phyloP scores from a whole-genome alignment of 1,140 invertebrate species.

The Dreissena polymorpha region DNA sequence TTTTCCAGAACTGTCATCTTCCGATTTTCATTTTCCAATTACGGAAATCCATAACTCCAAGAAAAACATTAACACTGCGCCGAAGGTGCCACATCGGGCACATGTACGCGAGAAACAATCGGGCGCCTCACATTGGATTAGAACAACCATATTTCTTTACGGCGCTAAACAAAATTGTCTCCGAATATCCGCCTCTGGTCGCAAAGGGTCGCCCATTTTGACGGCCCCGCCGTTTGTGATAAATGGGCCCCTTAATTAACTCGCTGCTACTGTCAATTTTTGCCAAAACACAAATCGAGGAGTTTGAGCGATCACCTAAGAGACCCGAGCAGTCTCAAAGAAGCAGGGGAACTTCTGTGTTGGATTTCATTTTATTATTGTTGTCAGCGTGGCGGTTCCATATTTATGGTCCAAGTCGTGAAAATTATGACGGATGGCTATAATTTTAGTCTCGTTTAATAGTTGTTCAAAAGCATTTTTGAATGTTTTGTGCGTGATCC shows the following conservation, averaged over 20 bases:
- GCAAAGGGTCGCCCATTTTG: constrained; percentile 40
- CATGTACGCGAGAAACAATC: constrained; percentile 19
- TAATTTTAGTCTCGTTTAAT: constrained; percentile 46
- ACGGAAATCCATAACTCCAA: neutral
- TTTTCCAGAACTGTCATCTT: neutral
- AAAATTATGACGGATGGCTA: constrained; percentile 55
- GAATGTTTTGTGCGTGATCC: no score
- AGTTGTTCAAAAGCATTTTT: constrained; percentile 29
- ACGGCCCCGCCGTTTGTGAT: constrained; percentile 44
- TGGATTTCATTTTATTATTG: constrained; percentile 46
- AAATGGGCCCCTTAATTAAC: constrained; percentile 58
- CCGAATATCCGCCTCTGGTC: constrained; percentile 40
- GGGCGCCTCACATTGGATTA: constrained; percentile 44
- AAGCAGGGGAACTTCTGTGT: neutral
- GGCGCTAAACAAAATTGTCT: constrained; percentile 52
- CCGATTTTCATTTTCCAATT: constrained; percentile 4
- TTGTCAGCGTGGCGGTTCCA: constrained; percentile 24
- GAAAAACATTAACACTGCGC: constrained; percentile 24
- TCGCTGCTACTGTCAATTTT: constrained; percentile 50
- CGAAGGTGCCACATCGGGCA: neutral
- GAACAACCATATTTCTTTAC: constrained; percentile 55
- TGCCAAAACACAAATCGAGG: constrained; percentile 54
- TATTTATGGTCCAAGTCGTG: constrained; percentile 51
- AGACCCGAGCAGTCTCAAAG: constrained; percentile 16
- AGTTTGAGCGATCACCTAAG: constrained; percentile 44